Base-by-base conservation (phyloP, 1,140 invertebrate species). In the Temnothorax curvispinosus region DNA sequence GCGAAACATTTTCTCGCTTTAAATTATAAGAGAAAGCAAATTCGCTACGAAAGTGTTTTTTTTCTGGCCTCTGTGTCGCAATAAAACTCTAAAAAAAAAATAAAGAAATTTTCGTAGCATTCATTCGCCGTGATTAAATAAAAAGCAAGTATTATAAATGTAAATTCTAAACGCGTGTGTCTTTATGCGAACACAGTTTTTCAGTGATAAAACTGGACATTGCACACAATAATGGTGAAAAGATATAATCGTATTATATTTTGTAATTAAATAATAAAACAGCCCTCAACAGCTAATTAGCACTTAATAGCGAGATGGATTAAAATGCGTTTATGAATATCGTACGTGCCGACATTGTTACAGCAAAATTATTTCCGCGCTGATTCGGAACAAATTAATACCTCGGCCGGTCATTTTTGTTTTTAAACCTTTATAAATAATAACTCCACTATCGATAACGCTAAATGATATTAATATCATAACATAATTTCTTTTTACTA, bases 201-300 rank as follows among this genome's bases (percentile, higher is more conserved):
- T 11, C 71, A 78, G 58, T 64, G 18, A 47, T 11, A 64, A 65
- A 64, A 60, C 11, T 11, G 38, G 15, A 60, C 56, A 27, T 21
- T 71, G 38, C 62, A 44, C 13, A 60, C 6, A 58, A 58, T 72
- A 74, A 47, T 21, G 35, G 56, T 38, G 9, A 18, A 15, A 71
- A 56, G 52, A 81, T 71, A 47, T 60, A 84, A 74, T 60, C 32
- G 21, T 47, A 50, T 64, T 75, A 60, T 60, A 74, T 74, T 82
- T 84, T 60, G 18, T 84, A 84, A 84, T 84, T 84, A 60, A 74
- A 84, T 84, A 84, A 74, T 62, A 58, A 35, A 82, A 82, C 27
- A 58, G 11, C 54, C 54, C 41, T 74, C 27, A 81, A 32, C 50
- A 50, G 32, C n/a, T 84, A 75, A 84, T 84, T 84, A 84, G 32